phyloP scores from a whole-genome alignment of 2,113 vertebrate species.

The Cephalopterus ornatus region DNA sequence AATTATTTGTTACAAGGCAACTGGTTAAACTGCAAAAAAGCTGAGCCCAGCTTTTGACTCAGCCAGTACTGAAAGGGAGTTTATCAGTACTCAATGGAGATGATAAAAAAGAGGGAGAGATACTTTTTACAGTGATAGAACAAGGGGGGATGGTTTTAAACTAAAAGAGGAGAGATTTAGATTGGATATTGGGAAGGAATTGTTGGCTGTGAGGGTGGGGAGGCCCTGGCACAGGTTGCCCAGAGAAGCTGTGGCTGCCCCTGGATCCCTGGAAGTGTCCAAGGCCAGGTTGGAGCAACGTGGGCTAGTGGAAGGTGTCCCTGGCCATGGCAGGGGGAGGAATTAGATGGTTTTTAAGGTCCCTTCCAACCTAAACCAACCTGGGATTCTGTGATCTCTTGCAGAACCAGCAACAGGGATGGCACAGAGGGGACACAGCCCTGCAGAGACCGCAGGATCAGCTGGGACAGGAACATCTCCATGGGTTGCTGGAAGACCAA shows the following conservation, averaged over 20 bases:
- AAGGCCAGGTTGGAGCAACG: neutral
- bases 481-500: neutral
- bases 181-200: neutral
- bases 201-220: neutral
- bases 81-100: neutral
- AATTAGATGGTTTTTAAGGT: rapidly evolving
- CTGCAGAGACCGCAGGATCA: neutral
- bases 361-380: neutral
- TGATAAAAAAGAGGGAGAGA: neutral
- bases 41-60: neutral
- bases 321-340: neutral
- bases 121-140: neutral
- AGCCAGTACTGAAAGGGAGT: neutral
- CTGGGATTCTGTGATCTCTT: neutral
- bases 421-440: neutral
- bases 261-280: neutral
- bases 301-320: neutral
- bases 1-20: neutral
- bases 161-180: neutral
- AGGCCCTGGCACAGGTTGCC: neutral
- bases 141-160: neutral
- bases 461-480: neutral
- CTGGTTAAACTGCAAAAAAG: neutral
- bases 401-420: neutral
- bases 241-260: neutral